Base-by-base conservation (phyloP, 64 coral and sea anemone species). In the Montipora efflorescens region DNA sequence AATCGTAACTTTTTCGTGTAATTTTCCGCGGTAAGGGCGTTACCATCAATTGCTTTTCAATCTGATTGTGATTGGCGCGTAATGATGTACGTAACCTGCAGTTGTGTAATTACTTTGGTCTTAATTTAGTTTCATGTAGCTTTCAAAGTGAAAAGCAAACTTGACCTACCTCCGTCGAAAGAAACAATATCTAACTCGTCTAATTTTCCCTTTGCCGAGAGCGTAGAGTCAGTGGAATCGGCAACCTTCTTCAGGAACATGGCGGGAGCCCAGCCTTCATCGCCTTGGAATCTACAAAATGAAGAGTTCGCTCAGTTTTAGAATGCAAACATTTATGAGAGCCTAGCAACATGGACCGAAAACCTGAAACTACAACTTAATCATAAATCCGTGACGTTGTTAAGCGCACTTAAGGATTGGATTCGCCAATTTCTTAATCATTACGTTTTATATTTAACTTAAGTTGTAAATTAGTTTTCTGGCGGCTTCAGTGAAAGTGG, bases 191-290 rank as follows among this genome's bases (percentile, higher is more conserved):
- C 66, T 19, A 86, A 50, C 7, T 47, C 18, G 47, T 47, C 19
- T 9, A 70, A 48, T 70, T 69, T 69, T 48, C 82, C 47, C 20
- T 9, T 47, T 5, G 15, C 5, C 49, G 82, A 69, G 20, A 43
- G 10, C 6, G 64, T 9, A 13, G 64, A 86, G 1, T 86, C 82
- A 50, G 13, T 43, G 5, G 82, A 86, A 71, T 84, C 62, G 19
- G 47, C 76, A 18, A 86, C 64, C 49, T 64, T 88, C 47, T 59
- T 79, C 10, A 93, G 83, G 45, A 70, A 80, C 92, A 93, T 88
- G 45, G 92, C 92, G 11, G 92, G 92, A 4, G 84, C 92, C 92
- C 92, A 93, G 10, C 92, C 92, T 75, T 88, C 83, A 3, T 93
- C 68, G 58, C 87, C 81, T 48, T 93, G 84, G 67, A 87, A 93